Base-by-base conservation (phyloP, 2,797 vertebrate species). In the Enteromius trimaculatus region DNA sequence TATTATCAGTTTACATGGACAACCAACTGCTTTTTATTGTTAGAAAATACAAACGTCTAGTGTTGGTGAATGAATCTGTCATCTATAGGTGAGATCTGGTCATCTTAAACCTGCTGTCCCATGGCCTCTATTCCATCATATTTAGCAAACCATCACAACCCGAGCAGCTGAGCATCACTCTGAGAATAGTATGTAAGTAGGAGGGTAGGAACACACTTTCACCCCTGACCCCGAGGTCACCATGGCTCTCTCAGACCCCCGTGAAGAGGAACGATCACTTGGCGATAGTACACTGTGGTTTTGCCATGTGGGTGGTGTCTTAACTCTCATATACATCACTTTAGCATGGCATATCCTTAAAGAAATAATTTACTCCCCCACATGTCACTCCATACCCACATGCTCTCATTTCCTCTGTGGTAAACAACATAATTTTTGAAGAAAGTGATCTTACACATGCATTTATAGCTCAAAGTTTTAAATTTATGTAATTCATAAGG, bases 181-280 rank as follows among this genome's bases (percentile, higher is more conserved):
- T 29, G 64, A 82, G 81, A 82, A 86, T 71, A 84, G 84, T 23
- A 60, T 19, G 64, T 49, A 47, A 65, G 37, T 9, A 68, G 62
- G 83, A 77, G 86, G 85, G 87, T 64, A 69, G 74, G 80, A 84
- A 83, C 84, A 82, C 79, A 86, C 88, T 85, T 93, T 17, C 70
- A 81, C 85, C 93, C 89, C 83, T 93, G 91, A 92, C 91, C 92
- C 85, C 58, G 64, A 84, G 80, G 78, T 75, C 87, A 80, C 51
- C 44, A 9, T 76, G 86, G 81, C 85, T 82, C 89, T 88, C 86
- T 88, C 88, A 87, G 89, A 90, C 90, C 90, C 90, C 89, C 81
- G n/a, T 78, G 69, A 80, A 79, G 74, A 26, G 72, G 14, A 39
- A 85, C 78, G 66, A 62, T 77, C 62, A 51, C 11, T 29, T 34